A percentile compares a stretch with the other conserved stretches of the same genome.
Conservation (phyloP, 2,888 invertebrate genomes). For the Apamea crenata region DNA sequence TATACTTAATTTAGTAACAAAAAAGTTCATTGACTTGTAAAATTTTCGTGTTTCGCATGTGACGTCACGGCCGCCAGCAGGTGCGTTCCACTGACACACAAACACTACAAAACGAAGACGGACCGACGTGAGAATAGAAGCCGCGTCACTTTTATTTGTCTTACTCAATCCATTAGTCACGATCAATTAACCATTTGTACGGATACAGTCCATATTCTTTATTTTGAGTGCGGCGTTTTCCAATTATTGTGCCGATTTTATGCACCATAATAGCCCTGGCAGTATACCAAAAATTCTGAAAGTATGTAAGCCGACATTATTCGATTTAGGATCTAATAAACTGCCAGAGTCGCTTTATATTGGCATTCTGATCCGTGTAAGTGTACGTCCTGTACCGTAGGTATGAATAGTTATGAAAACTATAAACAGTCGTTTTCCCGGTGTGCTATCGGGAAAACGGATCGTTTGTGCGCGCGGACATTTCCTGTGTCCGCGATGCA, state of each 20-base stretch:
- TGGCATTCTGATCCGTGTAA: neutral
- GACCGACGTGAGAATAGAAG: constrained; percentile 67
- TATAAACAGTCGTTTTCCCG: constrained; percentile 2
- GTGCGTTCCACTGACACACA: constrained; percentile 77
- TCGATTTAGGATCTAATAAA: constrained; percentile 39
- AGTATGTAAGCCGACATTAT: constrained; percentile 36
- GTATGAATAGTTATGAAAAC: constrained; percentile 17
- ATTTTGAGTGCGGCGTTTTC: constrained; percentile 46
- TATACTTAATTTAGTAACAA: neutral
- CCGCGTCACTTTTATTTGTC: constrained; percentile 73
- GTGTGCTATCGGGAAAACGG: constrained; percentile 11
- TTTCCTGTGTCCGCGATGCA: constrained; percentile 14
- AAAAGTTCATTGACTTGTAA: constrained; percentile 50
- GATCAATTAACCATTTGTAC: constrained; percentile 65
- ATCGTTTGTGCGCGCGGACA: constrained; percentile 2
- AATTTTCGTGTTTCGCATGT: constrained; percentile 44
- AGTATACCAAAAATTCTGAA: constrained; percentile 56
- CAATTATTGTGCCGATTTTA: constrained; percentile 54
- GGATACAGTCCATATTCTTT: constrained; percentile 52
- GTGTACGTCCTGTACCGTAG: neutral
- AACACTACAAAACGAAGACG: constrained; percentile 70
- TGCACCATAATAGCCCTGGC: constrained; percentile 54
- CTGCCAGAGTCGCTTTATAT: constrained; percentile 11
- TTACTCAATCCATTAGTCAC: constrained; percentile 71
- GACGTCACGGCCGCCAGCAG: constrained; percentile 69